Evolutionary conservation across 2,113 vertebrate genomes (phyloP).

Genomic region (Mobula birostris): DNA sequence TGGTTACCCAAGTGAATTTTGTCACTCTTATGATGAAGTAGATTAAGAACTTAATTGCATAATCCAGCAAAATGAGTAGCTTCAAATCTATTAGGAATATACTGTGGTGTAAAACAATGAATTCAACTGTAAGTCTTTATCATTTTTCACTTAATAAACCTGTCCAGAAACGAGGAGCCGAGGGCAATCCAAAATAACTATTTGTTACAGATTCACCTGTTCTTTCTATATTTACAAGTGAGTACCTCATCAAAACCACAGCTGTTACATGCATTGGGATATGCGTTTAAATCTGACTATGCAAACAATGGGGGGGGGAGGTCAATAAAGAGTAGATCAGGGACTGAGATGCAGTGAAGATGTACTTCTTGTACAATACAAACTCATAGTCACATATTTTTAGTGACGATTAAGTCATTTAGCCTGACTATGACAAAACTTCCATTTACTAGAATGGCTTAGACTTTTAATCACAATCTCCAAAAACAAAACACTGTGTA

Average conservation of each 20-base stretch:
- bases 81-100: constrained; percentile 21
- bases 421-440: background rate
- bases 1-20: background rate
- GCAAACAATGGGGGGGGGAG: too few relatives aligned
- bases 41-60: background rate
- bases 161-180: background rate
- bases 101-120: background rate
- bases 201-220: constrained; percentile 9
- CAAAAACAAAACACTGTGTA: too few relatives aligned
- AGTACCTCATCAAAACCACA: background rate
- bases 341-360: background rate
- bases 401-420: background rate
- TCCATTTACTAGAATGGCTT: background rate
- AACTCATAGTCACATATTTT: background rate
- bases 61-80: background rate
- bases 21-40: constrained; percentile 7
- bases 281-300: background rate
- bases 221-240: background rate
- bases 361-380: background rate
- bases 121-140: background rate
- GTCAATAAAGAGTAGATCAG: too few relatives aligned
- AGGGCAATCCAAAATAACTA: background rate
- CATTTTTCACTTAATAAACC: background rate
- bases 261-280: too few relatives aligned
- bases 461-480: too few relatives aligned